Base-by-base conservation (phyloP, 2,888 invertebrate genomes). In the Lacanobia wlatinum region DNA sequence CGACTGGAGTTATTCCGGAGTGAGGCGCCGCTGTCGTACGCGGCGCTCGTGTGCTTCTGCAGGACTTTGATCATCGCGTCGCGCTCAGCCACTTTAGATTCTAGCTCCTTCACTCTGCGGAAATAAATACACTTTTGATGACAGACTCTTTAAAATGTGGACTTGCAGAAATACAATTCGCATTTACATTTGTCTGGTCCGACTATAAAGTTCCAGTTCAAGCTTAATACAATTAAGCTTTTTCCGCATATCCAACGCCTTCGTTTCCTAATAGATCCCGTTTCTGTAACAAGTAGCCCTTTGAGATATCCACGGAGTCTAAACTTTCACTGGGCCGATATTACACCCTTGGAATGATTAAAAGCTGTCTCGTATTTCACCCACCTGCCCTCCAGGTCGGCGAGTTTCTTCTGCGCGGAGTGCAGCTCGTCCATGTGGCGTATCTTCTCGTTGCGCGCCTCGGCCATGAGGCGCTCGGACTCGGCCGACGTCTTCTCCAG, bases 1-100 rank as follows among this genome's bases (percentile, higher is more conserved):
- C 96, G 90, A 78, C 96, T 96, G 53, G 96, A 95, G 90, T 96
- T 96, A 86, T 96, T 96, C 82, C 96, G 81, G 16, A 96, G 90
- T 10, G 96, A 97, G 58, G 97, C 96, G 74, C 97, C 96, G 77
- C 96, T 96, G 80, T 97, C 97, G 87, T 97, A 97, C 67, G 97
- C 97, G 83, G 97, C 97, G 88, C 97, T 98, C 69, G 98, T 97
- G 90, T 98, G 98, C 86, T 98, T 98, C 94, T 98, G 98, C 56
- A 98, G 96, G 34, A 98, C 98, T 86, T 98, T 97, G 86, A 99
- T 98, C 98, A 99, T 98, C 0, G 98, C 98, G 90, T 99, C 98
- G 72, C 98, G 97, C 91, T 99, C 98, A 0, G 98, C 98, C 71
- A 99, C 97, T 90, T 98, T 98, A 6, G 98, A 98, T 92, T 99